Base-by-base conservation (phyloP, 2,888 invertebrate genomes). In the Muschampia plurimacula region DNA sequence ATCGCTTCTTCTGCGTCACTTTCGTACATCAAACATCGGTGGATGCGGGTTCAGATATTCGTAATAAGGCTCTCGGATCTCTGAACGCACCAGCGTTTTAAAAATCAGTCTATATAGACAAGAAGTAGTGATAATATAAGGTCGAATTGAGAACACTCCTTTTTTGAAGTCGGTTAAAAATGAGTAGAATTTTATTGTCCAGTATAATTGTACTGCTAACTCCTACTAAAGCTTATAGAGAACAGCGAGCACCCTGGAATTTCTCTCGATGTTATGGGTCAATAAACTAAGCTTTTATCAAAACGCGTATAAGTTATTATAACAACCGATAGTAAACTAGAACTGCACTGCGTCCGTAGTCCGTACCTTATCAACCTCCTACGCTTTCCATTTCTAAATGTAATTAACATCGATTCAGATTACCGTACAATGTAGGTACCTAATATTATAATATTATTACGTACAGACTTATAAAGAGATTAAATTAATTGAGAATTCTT, bases 251-350 rank as follows among this genome's bases (percentile, higher is more conserved):
- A 70, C 65, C 46, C 15, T 69, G 65, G 44, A 72, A 65, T 62
- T 73, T 60, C 73, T 68, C 46, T 70, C 55, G 36, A 63, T 74
- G 62, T 75, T 67, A 74, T 85, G 76, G 84, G 85, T 86, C 87
- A 87, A 88, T 80, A 86, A 86, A 88, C 87, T 80, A 77, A 81
- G 82, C 68, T 83, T 87, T 88, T 88, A 87, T 88, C 88, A 83
- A 83, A 81, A 82, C 82, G 79, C 82, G 83, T 80, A 84, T 81
- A 74, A 72, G 41, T 70, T 65, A 74, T 68, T 81, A 82, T 82
- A 83, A 83, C 85, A n/a, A 52, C 6, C 32, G 84, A 87, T 86
- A 86, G 81, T 81, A 78, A 85, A 85, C 83, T 86, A 83, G 84
- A 83, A 85, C 84, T 82, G 83, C 83, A 83, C 78, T 77, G 81